phyloP scores from a whole-genome alignment of 2,113 vertebrate species.

The Astur gentilis region DNA sequence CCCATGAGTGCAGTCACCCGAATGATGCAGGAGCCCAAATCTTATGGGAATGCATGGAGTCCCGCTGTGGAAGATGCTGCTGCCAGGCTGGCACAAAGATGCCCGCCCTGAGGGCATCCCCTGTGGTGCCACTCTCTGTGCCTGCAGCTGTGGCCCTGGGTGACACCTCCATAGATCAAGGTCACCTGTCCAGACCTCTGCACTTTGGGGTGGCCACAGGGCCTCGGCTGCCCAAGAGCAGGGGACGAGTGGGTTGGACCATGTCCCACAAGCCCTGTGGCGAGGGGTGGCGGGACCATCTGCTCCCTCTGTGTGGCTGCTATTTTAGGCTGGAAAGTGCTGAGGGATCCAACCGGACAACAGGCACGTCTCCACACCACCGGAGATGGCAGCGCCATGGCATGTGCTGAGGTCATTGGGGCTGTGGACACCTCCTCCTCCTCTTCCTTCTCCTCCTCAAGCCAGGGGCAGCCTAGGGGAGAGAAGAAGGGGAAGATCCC shows the following conservation, averaged over 20 bases:
- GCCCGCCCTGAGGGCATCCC: background rate
- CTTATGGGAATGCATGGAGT: background rate
- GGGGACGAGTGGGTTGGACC: background rate
- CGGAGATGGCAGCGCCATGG: background rate
- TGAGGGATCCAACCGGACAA: background rate
- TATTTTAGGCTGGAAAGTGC: background rate
- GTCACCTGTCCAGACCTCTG: background rate
- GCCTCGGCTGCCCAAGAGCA: background rate
- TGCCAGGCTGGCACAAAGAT: background rate
- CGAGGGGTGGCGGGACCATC: background rate
- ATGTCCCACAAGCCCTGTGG: accelerated
- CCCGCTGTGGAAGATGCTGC: accelerated
- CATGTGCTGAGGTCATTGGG: background rate
- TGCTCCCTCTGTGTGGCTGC: background rate
- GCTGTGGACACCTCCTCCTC: background rate
- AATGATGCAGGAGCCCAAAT: background rate
- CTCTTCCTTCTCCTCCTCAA: background rate
- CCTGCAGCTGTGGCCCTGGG: background rate
- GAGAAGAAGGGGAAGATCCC: background rate
- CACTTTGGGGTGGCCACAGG: accelerated
- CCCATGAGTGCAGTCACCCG: background rate
- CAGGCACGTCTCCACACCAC: accelerated
- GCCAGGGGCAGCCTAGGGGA: background rate
- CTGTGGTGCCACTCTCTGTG: background rate
- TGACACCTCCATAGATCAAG: background rate